Percentiles rank a stretch among this genome's conserved stretches.
Conservation (phyloP, 2,113 vertebrate species). For the Danio rerio region DNA sequence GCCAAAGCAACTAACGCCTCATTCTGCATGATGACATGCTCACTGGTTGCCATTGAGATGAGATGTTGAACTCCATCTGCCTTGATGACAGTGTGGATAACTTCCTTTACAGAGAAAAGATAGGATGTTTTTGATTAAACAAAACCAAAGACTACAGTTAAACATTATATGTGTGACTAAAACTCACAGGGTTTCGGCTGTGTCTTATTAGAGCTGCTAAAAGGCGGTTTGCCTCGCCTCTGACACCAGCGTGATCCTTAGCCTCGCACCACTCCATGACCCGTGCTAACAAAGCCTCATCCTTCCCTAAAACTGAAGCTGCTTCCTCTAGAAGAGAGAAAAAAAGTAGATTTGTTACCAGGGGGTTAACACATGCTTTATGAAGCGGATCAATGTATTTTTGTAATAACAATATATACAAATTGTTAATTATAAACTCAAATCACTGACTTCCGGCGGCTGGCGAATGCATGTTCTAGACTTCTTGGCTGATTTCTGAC, state of each 20-base stretch:
- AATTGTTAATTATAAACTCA: too few species aligned
- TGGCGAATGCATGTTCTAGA: too few species aligned
- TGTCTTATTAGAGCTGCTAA: constrained; percentile 84
- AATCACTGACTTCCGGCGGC: too few species aligned
- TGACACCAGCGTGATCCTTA: constrained; percentile 77
- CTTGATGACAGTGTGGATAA: constrained; percentile 81
- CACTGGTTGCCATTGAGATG: constrained; percentile 85
- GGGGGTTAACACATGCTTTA: too few species aligned
- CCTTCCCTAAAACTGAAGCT: constrained; percentile 80
- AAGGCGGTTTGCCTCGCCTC: constrained; percentile 83
- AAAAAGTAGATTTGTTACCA: neutral
- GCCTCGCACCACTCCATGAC: constrained; percentile 85
- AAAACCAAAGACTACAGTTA: neutral
- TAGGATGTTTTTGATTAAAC: constrained; percentile 4
- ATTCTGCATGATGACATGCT: constrained; percentile 87
- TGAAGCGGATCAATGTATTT: too few species aligned
- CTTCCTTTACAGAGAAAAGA: constrained; percentile 76
- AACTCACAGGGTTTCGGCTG: constrained; percentile 80
- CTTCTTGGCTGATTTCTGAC: too few species aligned
- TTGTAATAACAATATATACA: too few species aligned
- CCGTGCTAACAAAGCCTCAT: constrained; percentile 75
- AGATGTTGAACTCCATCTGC: constrained; percentile 84
- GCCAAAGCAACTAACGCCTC: constrained; percentile 86
- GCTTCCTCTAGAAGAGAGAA: constrained; percentile 76
- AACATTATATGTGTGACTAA: neutral